These are phyloP conservation scores for Streblospio benedicti DNA, from an alignment of 1,140 invertebrate species.

Conservation along the genomic window DNA sequence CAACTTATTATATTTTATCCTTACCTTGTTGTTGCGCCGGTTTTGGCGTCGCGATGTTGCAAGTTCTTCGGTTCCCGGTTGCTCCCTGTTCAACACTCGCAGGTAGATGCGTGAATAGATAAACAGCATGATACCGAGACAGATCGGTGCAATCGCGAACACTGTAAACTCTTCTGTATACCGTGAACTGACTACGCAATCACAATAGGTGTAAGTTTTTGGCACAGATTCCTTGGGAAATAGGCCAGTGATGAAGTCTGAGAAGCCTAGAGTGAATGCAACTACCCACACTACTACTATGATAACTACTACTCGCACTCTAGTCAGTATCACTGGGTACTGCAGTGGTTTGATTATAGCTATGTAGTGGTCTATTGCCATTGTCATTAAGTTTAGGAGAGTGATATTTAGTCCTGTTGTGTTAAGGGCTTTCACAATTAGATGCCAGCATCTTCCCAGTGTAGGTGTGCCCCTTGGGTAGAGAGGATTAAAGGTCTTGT, in stretches of 20 bases:
- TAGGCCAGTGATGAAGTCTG: constrained; percentile 38
- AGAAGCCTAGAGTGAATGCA: constrained; percentile 52
- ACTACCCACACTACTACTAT: constrained; percentile 57
- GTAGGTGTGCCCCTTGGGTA: not conserved
- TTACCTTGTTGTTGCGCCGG: too few species aligned
- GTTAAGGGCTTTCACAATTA: constrained; percentile 25
- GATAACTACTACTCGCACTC: constrained; percentile 58
- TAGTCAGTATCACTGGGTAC: constrained; percentile 59
- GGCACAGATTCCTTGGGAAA: too few species aligned
- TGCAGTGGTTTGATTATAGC: constrained; percentile 76
- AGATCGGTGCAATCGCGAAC: not conserved
- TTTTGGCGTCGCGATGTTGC: too few species aligned
- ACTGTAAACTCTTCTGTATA: constrained; percentile 9
- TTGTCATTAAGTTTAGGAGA: constrained; percentile 56
- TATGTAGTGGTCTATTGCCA: constrained; percentile 67
- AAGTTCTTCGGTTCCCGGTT: too few species aligned
- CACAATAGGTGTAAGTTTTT: constrained; percentile 10
- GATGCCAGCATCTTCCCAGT: constrained; percentile 23
- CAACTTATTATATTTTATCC: too few species aligned
- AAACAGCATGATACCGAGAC: constrained; percentile 3
- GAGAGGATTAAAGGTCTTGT: constrained; percentile 17
- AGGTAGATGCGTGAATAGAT: constrained; percentile 4
- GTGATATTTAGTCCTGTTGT: constrained; percentile 47
- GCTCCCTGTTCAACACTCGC: too few species aligned
- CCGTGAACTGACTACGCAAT: not conserved